Conservation (phyloP, 2,888 invertebrate species). For the Nemoura dubitans region DNA sequence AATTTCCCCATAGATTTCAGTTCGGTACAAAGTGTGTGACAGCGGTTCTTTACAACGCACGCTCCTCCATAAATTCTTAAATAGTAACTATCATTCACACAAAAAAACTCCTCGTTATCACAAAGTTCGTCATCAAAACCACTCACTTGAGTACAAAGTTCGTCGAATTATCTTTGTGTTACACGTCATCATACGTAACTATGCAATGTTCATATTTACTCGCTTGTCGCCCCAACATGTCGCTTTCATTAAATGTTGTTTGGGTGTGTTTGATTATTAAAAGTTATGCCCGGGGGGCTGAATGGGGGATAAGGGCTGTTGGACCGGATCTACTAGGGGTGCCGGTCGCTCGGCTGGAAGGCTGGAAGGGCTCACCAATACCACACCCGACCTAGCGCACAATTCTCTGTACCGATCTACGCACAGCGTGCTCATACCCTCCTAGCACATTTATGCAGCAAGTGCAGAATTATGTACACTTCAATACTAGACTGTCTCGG, state of each 20-base stretch:
- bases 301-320: constrained; percentile 29
- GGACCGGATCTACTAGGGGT: constrained; percentile 1
- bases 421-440: neutral
- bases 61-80: neutral
- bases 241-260: constrained; percentile 51
- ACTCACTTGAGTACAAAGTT: neutral
- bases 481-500: neutral
- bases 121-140: neutral
- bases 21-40: neutral
- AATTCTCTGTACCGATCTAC: neutral
- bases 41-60: neutral
- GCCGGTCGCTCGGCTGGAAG: constrained; percentile 44
- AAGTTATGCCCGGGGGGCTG: constrained; percentile 45
- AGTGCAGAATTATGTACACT: constrained; percentile 33
- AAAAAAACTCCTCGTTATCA: neutral
- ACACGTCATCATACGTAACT: neutral
- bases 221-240: constrained; percentile 44
- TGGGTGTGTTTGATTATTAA: constrained; percentile 50
- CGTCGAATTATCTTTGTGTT: neutral
- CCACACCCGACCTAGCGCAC: neutral
- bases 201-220: constrained; percentile 28
- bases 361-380: neutral
- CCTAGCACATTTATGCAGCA: constrained; percentile 3
- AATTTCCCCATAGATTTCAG: neutral
- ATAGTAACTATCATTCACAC: neutral